Base-by-base conservation (phyloP, 23 tunicate species). In the Trididemnum clinides region DNA sequence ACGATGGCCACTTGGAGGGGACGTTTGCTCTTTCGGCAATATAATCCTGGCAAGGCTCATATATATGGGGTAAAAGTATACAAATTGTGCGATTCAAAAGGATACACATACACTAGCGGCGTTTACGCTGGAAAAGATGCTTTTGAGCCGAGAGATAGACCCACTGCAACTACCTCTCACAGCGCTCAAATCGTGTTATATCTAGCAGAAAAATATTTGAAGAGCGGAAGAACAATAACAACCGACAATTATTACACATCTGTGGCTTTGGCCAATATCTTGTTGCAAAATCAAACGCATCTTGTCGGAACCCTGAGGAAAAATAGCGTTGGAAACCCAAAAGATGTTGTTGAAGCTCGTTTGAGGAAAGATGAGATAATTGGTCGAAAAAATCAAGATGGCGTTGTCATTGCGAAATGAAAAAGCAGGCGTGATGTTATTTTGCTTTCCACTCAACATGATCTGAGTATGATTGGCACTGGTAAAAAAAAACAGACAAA, bases 141-240 rank as follows among this genome's bases (percentile, higher is more conserved):
- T 6, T 6, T 26, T 31, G 63, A 15, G 32, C 62, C 15, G 31
- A 75, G 81, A 39, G 81, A 33, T 31, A 3, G 37, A 29, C 37
- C 75, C n/a, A 66, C 75, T 66, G 75, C 75, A 31, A 66, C 75
- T 30, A 29, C 36, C n/a, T 66, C 12, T n/a, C 75, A 66, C 75
- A 59, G 66, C 66, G 22, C 25, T 10, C 66, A 12, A 59, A 59
- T 59, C 6, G 69, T 62, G 0, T 0, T 39, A 28, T 26, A 75
- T 50, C 28, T 75, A 39, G 62, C 63, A 22, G 81, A 0, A 39
- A 26, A 50, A 28, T 50, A 39, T 39, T 18, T 25, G 63, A 75
- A 37, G 18, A 50, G 32, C 30, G 59, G 63, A 75, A 75, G 81
- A 50, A 75, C 81, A 22, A 18, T 75, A 12, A 39, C 58, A 7